Evolutionary conservation across 2,113 vertebrate genomes (phyloP).

Genomic region (pig (Sus scrofa)): DNA sequence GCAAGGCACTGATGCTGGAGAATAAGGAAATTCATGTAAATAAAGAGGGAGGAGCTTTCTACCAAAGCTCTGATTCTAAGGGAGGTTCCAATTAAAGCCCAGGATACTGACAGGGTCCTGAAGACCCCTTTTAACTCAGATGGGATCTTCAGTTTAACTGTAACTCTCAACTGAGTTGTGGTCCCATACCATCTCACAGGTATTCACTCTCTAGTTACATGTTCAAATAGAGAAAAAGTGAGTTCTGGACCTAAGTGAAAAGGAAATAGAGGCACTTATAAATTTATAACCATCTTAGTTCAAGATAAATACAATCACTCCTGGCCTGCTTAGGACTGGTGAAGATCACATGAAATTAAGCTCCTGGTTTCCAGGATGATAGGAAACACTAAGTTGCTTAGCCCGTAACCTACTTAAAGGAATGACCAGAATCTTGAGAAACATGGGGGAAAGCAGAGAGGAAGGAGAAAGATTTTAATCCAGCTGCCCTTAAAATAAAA

Average conservation of each 20-base stretch:
- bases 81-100: not conserved
- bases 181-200: not conserved
- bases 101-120: not conserved
- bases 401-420: not conserved
- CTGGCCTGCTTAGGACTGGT: not conserved
- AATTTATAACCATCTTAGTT: not conserved
- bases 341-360: not conserved
- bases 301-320: not conserved
- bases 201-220: not conserved
- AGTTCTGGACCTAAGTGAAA: not conserved
- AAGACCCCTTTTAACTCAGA: not conserved
- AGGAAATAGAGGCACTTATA: not conserved
- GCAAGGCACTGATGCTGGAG: not conserved
- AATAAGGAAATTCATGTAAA: not conserved
- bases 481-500: not conserved
- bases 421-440: not conserved
- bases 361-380: not conserved
- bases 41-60: not conserved
- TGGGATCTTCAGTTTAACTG: not conserved
- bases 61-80: accelerated
- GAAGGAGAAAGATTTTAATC: not conserved
- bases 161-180: not conserved
- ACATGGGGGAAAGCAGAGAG: not conserved
- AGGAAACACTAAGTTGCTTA: not conserved
- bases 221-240: not conserved